Evolutionary conservation across 2,888 invertebrate genomes (phyloP).

Genomic region (Drosophila paramelanica): DNA sequence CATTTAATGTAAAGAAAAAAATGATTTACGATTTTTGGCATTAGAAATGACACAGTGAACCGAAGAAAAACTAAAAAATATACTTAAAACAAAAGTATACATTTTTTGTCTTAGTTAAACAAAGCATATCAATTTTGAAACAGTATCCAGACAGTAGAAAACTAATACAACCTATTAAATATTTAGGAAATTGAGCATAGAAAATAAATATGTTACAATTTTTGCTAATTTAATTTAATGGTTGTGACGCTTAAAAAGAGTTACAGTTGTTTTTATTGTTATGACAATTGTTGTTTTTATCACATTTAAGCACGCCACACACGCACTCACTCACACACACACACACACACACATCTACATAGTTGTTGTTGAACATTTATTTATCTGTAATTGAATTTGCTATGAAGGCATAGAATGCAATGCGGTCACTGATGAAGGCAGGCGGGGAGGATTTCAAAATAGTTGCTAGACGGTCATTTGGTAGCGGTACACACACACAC

Average conservation of each 20-base stretch:
- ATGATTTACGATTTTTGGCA: not conserved
- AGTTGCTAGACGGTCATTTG: conserved; percentile 9
- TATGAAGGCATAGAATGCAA: conserved; percentile 28
- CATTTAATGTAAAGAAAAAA: not conserved
- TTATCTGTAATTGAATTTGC: conserved; percentile 67
- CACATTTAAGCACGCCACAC: conserved; percentile 2
- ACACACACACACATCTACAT: conserved; percentile 4
- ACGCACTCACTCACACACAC: conserved; percentile 7
- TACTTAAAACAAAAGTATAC: no score
- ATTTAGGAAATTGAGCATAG: not conserved
- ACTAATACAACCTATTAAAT: not conserved
- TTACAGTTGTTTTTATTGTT: conserved; percentile 22
- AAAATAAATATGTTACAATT: conserved; percentile 54
- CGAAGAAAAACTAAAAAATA: no score
- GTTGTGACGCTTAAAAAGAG: conserved; percentile 37
- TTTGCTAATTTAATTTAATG: conserved; percentile 75
- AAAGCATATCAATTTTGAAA: no score
- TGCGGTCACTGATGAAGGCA: not conserved
- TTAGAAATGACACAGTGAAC: no score
- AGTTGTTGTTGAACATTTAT: conserved; percentile 38
- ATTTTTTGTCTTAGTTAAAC: no score
- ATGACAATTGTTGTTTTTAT: conserved; percentile 28
- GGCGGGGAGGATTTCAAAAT: not conserved
- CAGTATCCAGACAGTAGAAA: not conserved
- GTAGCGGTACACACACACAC: conserved; percentile 17